Percentiles rank a stretch among this genome's conserved stretches.
These are phyloP conservation scores for Zalophus californianus DNA, from an alignment of 2,797 vertebrate genomes.

Conservation along the genomic window DNA sequence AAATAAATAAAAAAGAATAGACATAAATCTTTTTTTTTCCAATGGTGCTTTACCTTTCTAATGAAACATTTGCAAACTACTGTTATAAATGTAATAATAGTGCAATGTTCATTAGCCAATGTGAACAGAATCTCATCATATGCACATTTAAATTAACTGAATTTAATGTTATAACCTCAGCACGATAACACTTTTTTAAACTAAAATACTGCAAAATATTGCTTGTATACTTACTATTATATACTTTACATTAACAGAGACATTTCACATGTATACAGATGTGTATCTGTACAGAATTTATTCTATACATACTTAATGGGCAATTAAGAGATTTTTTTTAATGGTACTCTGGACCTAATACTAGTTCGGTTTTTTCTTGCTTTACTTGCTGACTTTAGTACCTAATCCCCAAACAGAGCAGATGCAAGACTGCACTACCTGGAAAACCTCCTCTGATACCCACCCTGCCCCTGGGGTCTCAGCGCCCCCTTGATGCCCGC, in stretches of 20 bases:
- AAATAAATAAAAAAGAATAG: neutral
- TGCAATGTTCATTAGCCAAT: neutral
- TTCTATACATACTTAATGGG: neutral
- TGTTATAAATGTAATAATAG: neutral
- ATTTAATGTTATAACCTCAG: neutral
- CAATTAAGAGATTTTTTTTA: conserved; percentile 2
- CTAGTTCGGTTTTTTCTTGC: neutral
- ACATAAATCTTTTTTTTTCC: neutral
- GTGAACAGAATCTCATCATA: neutral
- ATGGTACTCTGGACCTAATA: neutral
- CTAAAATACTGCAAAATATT: conserved; percentile 11
- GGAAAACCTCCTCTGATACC: neutral
- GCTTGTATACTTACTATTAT: neutral
- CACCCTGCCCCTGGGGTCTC: neutral
- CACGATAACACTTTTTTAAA: conserved; percentile 24
- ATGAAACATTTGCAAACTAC: conserved; percentile 37
- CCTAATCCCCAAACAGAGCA: neutral
- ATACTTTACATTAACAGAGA: neutral
- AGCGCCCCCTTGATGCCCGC: fast-evolving
- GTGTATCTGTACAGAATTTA: neutral
- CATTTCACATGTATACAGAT: neutral
- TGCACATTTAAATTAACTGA: neutral
- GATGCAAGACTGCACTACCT: neutral
- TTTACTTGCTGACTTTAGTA: neutral
- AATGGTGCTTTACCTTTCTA: conserved; percentile 11